Conservation (phyloP, 1,140 invertebrate genomes). For the Aphaenogaster floridana region DNA sequence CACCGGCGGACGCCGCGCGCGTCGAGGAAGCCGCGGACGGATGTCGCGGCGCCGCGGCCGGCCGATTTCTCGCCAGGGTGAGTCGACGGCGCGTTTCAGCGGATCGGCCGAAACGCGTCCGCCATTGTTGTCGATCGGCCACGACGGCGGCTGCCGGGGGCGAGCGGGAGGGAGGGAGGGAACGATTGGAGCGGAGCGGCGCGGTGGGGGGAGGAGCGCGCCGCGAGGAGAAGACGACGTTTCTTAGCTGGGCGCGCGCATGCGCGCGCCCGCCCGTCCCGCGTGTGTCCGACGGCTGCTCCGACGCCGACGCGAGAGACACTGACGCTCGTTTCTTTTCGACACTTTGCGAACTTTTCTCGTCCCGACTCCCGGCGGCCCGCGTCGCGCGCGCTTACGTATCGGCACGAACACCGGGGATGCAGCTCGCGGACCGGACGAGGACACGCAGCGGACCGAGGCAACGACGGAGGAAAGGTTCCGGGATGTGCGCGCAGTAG, state of each 20-base stretch:
- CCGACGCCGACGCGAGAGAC: slow-evolving; percentile 33
- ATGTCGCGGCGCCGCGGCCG: slow-evolving; percentile 29
- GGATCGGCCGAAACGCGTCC: slow-evolving; percentile 80
- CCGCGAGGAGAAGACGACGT: slow-evolving; percentile 74
- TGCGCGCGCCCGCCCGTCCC: slow-evolving; percentile 29
- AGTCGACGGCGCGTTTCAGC: slow-evolving; percentile 74
- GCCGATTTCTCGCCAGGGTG: slow-evolving; percentile 38
- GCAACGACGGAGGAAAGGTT: not conserved
- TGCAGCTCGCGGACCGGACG: not conserved
- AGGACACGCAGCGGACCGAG: slow-evolving; percentile 15
- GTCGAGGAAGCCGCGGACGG: slow-evolving; percentile 48
- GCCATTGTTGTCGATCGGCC: slow-evolving; percentile 85
- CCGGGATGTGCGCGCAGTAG: slow-evolving; percentile 1
- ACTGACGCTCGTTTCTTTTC: slow-evolving; percentile 18
- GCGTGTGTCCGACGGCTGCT: not conserved
- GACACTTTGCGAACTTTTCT: not conserved
- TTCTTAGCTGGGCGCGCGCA: slow-evolving; percentile 78
- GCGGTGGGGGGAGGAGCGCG: not conserved
- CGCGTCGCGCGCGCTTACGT: not conserved
- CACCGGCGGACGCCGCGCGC: not conserved
- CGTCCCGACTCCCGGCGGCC: not conserved
- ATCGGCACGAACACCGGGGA: not conserved
- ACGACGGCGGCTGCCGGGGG: slow-evolving; percentile 33
- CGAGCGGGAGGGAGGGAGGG: not conserved
- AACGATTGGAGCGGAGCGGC: too few species aligned